These are phyloP conservation scores for Agrochola macilenta DNA, from an alignment of 2,888 invertebrate species.

Conservation along the genomic window DNA sequence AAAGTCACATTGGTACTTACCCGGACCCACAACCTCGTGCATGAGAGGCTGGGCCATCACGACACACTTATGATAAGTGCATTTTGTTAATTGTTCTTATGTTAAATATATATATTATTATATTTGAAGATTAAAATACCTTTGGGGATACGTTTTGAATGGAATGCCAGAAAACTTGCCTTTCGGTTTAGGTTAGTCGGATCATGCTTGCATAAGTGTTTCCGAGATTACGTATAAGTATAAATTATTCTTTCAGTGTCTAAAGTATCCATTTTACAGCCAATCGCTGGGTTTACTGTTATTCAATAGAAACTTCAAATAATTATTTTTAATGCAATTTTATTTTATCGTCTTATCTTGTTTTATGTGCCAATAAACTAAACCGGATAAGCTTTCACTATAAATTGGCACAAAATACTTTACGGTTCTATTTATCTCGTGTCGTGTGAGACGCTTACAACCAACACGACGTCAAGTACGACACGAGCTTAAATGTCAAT, in stretches of 20 bases:
- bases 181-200: neutral
- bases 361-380: constrained; percentile 30
- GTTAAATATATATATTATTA: neutral
- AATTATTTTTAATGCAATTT: neutral
- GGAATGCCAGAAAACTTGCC: neutral
- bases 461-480: neutral
- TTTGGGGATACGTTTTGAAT: neutral
- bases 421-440: neutral
- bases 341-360: constrained; percentile 10
- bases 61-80: too few relatives aligned
- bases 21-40: too few relatives aligned
- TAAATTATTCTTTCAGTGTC: neutral
- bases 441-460: constrained; percentile 21
- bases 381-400: neutral
- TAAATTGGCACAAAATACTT: constrained; percentile 23
- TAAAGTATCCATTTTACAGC: too few relatives aligned
- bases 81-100: too few relatives aligned
- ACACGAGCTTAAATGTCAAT: constrained; percentile 15
- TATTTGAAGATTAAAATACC: too few relatives aligned
- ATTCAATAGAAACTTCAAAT: neutral
- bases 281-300: neutral
- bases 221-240: neutral
- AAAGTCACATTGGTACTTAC: too few relatives aligned
- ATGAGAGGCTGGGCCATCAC: too few relatives aligned
- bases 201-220: neutral